phyloP scores from a whole-genome alignment of 2,888 invertebrate species.

The Pandemis corylana region DNA sequence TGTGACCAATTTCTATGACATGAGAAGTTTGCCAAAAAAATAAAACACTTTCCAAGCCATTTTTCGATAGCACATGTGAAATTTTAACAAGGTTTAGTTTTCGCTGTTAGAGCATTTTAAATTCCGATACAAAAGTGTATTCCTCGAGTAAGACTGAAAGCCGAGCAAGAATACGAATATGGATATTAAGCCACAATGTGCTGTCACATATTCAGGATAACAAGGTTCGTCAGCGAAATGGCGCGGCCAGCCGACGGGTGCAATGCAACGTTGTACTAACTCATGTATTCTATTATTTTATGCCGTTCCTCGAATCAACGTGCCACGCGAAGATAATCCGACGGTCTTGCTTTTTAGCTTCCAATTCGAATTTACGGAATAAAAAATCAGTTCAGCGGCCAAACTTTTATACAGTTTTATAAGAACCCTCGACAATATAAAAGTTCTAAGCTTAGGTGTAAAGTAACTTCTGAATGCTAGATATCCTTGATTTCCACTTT shows the following conservation, averaged over 20 bases:
- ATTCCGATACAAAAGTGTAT: constrained; percentile 55
- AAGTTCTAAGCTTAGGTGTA: constrained; percentile 44
- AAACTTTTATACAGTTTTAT: constrained; percentile 6
- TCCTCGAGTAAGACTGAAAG: constrained; percentile 48
- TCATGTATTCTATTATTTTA: constrained; percentile 54
- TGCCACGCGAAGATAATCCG: constrained; percentile 60
- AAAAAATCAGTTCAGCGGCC: not conserved
- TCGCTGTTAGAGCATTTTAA: constrained; percentile 12
- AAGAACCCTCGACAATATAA: constrained; percentile 32
- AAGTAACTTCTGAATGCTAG: constrained; percentile 10
- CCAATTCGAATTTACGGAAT: constrained; percentile 42
- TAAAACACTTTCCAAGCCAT: not conserved
- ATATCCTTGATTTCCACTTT: constrained; percentile 56
- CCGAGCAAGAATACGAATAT: constrained; percentile 69
- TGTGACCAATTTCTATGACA: no score
- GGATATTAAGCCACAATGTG: constrained; percentile 76
- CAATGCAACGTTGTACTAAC: constrained; percentile 63
- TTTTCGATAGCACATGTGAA: not conserved
- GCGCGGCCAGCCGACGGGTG: constrained; percentile 52
- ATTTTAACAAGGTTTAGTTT: constrained; percentile 9
- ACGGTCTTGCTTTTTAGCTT: constrained; percentile 37
- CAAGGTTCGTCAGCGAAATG: constrained; percentile 81
- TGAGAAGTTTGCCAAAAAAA: no score
- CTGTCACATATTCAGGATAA: constrained; percentile 72
- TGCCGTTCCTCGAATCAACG: constrained; percentile 53